Evolutionary conservation across 64 coral and sea anemone genomes (phyloP).

Genomic region (Actinia tenebrosa): DNA sequence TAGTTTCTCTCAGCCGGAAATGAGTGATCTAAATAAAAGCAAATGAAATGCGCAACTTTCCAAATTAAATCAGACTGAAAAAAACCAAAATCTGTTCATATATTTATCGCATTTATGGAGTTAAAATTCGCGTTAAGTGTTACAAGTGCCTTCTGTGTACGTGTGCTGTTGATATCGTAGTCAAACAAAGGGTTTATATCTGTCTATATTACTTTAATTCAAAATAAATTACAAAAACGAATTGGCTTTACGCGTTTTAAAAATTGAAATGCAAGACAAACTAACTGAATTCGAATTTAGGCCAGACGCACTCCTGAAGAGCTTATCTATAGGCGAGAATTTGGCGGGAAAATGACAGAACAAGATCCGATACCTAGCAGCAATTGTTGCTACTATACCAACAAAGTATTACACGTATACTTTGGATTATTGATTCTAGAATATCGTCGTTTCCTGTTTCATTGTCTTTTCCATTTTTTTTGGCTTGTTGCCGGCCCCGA

Average conservation of each 20-base stretch:
- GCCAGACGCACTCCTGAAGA: neutral
- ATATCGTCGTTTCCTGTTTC: neutral
- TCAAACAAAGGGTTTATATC: neutral
- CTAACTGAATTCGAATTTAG: neutral
- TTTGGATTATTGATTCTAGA: neutral
- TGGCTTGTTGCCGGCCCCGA: neutral
- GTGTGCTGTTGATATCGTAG: neutral
- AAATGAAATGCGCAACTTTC: neutral
- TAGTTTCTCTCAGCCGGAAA: neutral
- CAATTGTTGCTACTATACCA: neutral
- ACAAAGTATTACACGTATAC: conserved; percentile 8
- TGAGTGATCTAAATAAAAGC: neutral
- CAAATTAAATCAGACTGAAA: neutral
- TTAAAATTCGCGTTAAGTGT: neutral
- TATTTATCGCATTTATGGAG: neutral
- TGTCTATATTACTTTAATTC: neutral
- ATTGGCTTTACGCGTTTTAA: neutral
- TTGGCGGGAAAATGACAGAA: conserved; percentile 10
- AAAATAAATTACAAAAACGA: neutral
- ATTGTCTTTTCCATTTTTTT: neutral
- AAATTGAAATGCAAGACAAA: neutral
- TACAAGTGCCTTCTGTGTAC: neutral
- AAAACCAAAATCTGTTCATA: neutral
- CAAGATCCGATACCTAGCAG: neutral
- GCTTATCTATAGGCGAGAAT: neutral